A percentile compares a stretch with the other conserved stretches of the same genome.
These are phyloP conservation scores for Zoanthus sociatus DNA, from an alignment of 92 coral and sea anemone genomes.

Conservation along the genomic window DNA sequence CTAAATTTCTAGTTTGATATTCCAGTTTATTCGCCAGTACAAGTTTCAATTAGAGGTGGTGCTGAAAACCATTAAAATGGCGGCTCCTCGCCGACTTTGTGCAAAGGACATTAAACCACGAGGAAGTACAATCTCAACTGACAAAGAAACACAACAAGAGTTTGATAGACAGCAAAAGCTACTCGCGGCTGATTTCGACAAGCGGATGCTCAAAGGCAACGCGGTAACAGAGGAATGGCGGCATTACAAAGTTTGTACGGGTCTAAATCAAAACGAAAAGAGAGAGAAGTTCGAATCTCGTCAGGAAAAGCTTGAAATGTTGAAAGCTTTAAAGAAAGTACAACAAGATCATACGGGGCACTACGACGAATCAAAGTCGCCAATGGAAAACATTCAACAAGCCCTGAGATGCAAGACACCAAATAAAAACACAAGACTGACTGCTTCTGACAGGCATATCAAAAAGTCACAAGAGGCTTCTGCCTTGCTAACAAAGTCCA, in stretches of 20 bases:
- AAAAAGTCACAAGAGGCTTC: conserved; percentile 74
- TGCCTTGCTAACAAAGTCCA: conserved; percentile 4
- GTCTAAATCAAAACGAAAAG: conserved; percentile 72
- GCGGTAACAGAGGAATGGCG: conserved; percentile 80
- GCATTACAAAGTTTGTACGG: conserved; percentile 60
- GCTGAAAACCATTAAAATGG: not conserved
- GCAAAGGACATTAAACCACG: conserved; percentile 13
- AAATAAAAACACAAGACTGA: conserved; percentile 58
- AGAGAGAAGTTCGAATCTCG: conserved; percentile 69
- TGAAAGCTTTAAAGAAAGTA: conserved; percentile 77
- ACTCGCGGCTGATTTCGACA: conserved; percentile 76
- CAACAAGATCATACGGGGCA: conserved; percentile 77
- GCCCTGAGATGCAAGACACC: conserved; percentile 78
- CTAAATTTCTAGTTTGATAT: too few species aligned
- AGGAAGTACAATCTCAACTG: conserved; percentile 3
- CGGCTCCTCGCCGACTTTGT: conserved; percentile 10
- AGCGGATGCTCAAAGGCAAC: conserved; percentile 77
- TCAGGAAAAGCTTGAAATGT: conserved; percentile 63
- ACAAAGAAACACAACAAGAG: conserved; percentile 67
- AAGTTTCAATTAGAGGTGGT: not conserved
- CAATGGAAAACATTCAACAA: conserved; percentile 80
- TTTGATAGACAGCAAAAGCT: conserved; percentile 81
- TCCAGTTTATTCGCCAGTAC: too few species aligned
- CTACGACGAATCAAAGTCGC: conserved; percentile 77
- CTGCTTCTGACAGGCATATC: conserved; percentile 55